Evolutionary conservation across 2,797 vertebrate genomes (phyloP).

Genomic region (Brachyrhaphis roseni): DNA sequence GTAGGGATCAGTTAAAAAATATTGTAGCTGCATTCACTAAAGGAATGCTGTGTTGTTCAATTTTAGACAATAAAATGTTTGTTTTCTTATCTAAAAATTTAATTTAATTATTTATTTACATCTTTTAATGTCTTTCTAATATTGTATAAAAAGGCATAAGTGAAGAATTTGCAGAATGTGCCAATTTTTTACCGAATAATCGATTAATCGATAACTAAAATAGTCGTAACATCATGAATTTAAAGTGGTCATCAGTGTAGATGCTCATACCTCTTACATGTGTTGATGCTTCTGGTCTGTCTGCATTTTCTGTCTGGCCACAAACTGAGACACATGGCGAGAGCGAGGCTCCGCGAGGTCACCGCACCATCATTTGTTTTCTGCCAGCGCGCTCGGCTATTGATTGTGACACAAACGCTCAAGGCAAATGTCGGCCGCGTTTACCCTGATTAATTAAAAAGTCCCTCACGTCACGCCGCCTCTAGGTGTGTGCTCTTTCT

Average conservation of each 20-base stretch:
- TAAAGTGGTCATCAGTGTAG: background rate
- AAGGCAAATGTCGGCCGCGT: conserved; percentile 74
- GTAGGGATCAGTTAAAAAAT: too few relatives aligned
- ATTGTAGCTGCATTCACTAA: too few relatives aligned
- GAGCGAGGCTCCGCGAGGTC: conserved; percentile 48
- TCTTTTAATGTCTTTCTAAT: too few relatives aligned
- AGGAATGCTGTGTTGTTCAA: too few relatives aligned
- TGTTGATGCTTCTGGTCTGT: conserved; percentile 17
- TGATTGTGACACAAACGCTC: conserved; percentile 71
- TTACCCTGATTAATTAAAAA: conserved; percentile 81
- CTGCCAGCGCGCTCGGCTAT: conserved; percentile 63
- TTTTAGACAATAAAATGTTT: too few relatives aligned
- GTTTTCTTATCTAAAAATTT: too few relatives aligned
- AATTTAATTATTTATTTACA: too few relatives aligned
- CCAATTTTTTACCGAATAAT: too few relatives aligned
- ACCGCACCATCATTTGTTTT: conserved; percentile 67
- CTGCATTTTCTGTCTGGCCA: conserved; percentile 15
- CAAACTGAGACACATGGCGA: conserved; percentile 33
- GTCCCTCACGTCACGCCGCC: conserved; percentile 54
- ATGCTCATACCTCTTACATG: background rate
- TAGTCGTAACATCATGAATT: background rate
- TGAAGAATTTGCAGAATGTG: too few relatives aligned
- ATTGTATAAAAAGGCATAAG: too few relatives aligned
- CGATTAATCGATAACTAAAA: too few relatives aligned
- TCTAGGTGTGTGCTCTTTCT: conserved; percentile 43